phyloP scores from a whole-genome alignment of 2,888 invertebrate genomes.

The Drosophila kuntzei region DNA sequence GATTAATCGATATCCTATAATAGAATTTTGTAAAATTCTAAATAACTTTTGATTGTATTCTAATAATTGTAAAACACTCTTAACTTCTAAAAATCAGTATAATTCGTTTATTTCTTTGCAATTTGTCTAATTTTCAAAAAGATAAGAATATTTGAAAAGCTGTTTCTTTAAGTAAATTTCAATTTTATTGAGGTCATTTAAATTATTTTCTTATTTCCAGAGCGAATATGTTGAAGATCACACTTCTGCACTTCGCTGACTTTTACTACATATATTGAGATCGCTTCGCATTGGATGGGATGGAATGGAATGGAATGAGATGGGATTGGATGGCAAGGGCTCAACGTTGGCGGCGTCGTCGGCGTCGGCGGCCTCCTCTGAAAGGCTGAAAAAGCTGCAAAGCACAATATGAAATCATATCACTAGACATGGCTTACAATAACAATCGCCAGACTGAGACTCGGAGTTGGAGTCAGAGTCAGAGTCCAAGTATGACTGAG shows the following conservation, averaged over 20 bases:
- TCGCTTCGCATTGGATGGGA: background rate
- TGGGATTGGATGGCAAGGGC: conserved; percentile 1
- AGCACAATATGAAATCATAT: conserved; percentile 80
- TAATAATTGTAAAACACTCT: too few relatives aligned
- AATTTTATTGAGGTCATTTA: background rate
- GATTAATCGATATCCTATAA: background rate
- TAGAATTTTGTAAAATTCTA: too few relatives aligned
- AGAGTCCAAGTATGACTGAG: conserved; percentile 77
- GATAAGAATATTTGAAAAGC: background rate
- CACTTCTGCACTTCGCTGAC: conserved; percentile 5
- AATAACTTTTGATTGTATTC: too few relatives aligned
- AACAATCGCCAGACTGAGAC: conserved; percentile 62
- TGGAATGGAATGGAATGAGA: conserved; percentile 7
- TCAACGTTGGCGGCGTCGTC: conserved; percentile 62
- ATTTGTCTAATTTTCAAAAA: too few relatives aligned
- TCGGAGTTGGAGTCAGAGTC: conserved; percentile 24
- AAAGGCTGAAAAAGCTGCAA: conserved; percentile 57
- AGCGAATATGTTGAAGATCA: background rate
- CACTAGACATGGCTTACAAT: conserved; percentile 83
- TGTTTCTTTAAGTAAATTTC: too few relatives aligned
- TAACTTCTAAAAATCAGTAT: too few relatives aligned
- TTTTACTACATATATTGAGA: conserved; percentile 1
- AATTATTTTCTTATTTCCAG: conserved; percentile 6
- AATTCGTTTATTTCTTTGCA: too few relatives aligned
- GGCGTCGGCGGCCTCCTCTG: conserved; percentile 61